phyloP scores from a whole-genome alignment of 2,888 invertebrate species.

The Gymnoscelis rufifasciata region DNA sequence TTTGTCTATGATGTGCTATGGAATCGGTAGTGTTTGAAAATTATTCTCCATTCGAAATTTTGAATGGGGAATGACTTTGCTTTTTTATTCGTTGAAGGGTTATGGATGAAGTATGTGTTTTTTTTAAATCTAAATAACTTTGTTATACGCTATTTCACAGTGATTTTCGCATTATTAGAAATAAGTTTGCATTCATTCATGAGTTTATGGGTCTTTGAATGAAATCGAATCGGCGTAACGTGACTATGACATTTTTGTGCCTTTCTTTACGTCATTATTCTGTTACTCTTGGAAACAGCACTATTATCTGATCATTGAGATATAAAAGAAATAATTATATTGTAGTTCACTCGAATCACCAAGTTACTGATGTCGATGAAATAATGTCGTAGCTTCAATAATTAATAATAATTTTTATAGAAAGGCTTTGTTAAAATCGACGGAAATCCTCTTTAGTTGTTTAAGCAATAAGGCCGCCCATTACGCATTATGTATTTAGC shows the following conservation, averaged over 20 bases:
- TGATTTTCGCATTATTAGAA: constrained; percentile 2
- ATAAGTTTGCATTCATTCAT: constrained; percentile 7
- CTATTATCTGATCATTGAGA: no score
- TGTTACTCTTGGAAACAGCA: neutral
- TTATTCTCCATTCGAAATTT: constrained; percentile 35
- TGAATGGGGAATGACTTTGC: constrained; percentile 33
- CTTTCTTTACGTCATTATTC: neutral
- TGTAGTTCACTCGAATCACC: no score
- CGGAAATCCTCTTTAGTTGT: no score
- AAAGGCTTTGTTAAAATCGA: no score
- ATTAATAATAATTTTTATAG: no score
- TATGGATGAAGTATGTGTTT: constrained; percentile 8
- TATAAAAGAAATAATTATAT: no score
- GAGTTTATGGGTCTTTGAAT: neutral
- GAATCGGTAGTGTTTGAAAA: constrained; percentile 34
- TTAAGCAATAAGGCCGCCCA: no score
- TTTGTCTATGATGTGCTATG: constrained; percentile 41
- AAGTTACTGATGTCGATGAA: no score
- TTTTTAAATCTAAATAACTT: neutral
- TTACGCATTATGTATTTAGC: no score
- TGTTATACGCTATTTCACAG: constrained; percentile 2
- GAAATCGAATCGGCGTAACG: neutral
- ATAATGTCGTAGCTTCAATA: no score
- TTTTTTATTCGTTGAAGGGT: constrained; percentile 18
- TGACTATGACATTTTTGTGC: neutral